Evolutionary conservation across 2,113 vertebrate genomes (phyloP), one percentile per base, ranked within the genome.

Genomic region (Okapia johnstoni): DNA sequence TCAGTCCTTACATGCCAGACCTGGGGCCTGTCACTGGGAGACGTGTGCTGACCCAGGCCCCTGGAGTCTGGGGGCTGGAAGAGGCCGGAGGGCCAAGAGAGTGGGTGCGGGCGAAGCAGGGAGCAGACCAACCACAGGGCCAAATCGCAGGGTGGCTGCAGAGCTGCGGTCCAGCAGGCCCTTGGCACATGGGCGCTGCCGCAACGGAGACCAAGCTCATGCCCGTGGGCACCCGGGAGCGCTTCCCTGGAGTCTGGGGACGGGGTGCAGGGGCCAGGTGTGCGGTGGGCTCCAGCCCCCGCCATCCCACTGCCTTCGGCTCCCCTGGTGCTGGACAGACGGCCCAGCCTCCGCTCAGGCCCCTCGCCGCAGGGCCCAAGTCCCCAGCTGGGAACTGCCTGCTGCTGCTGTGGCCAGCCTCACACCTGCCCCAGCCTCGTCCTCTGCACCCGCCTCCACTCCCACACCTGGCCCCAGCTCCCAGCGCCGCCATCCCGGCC

Each of bases 51-150:
- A 76, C 58, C 19, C 5, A 15, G 48, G 40, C 0, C 57, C 19
- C 7, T 4, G 40, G 23, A 84, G 26, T 26, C 30, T 28, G 12
- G 36, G 12, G 66, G 28, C 84, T 48, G 2, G 25, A 87, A 43
- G 55, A 93, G 46, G 70, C 36, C 15, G 5, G 40, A 40, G 48
- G 36, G 21, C 50, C 6, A 1, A 55, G 50, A 70, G 15, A 36
- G 14, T 7, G 16, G 14, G 25, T 1, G 19, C 0, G n/a, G 58
- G 52, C 66, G 26, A 76, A 21, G 0, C 0, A 11, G 6, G 40
- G 26, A 2, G 6, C 30, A 48, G 83, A 57, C 3, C 6, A 5
- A 36, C 40, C 0, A 26, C 0, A 0, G 52, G 30, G 52, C 9
- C 33, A 5, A 11, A 26, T 2, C 2, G 1, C 23, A 57, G 54